Base-by-base conservation (phyloP, 2,797 vertebrate genomes). In the Molossus alvarezi region DNA sequence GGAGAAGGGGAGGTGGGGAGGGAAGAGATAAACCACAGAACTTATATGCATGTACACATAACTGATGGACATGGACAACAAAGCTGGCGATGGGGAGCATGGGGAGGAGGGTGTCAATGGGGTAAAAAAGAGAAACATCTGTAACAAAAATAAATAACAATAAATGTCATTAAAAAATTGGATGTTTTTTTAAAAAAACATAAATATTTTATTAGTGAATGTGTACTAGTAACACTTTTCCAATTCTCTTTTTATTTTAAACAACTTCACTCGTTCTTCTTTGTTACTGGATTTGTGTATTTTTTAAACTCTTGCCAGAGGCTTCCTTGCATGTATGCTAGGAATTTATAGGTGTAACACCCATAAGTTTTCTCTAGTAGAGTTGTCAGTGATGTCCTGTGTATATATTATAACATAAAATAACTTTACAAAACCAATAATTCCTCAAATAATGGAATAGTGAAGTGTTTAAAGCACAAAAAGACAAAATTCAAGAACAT, bases 121-220 rank as follows among this genome's bases (percentile, higher is more conserved):
- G 33, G 33, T 33, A 33, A 33, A 3, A 33, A 33, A 33, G 33
- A 33, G 33, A 33, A 33, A 33, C 33, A 33, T 33, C 33, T 33
- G 33, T 33, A 33, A 33, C 33, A 33, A 33, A 33, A 33, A 33
- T 33, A 33, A 33, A 33, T 33, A 33, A 33, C 3, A 33, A 33
- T 33, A 33, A 33, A 33, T 33, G 33, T 33, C 33, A 33, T 33
- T 33, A 33, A 33, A 33, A 33, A 33, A 33, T 33, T 33, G 33
- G 33, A 33, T 33, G 2, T 33, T 33, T 2, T 33, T 33, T 33
- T 33, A 33, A 33, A 33, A 33, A 33, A 33, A 33, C 33, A 97
- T 97, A 86, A 97, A 97, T 97, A 97, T 95, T 97, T 96, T 90
- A 97, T 88, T 93, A 89, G 75, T 13, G 55, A 86, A 64, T 93